Evolutionary conservation across 1,140 invertebrate genomes (phyloP).

Genomic region (Akabosia matsudoensis): DNA sequence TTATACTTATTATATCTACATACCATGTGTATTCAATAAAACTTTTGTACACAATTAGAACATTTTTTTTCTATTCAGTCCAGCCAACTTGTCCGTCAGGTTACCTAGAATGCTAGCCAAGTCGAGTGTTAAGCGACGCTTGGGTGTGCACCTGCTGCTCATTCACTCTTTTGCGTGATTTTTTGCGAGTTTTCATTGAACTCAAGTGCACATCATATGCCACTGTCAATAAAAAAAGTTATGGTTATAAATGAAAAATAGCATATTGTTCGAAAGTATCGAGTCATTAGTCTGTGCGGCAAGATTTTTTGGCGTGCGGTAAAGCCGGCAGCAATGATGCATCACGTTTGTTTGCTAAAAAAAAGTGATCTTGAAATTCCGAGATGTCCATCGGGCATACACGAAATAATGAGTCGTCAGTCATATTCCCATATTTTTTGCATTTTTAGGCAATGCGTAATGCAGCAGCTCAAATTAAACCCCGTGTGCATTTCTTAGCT

Average conservation of each 20-base stretch:
- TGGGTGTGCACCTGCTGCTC: neutral
- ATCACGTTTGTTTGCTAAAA: neutral
- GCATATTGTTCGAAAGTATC: neutral
- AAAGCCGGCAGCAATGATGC: constrained; percentile 4
- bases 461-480: too few relatives aligned
- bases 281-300: neutral
- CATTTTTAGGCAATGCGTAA: neutral
- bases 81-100: too few relatives aligned
- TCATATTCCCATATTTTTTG: neutral
- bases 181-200: neutral
- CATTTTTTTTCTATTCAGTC: too few relatives aligned
- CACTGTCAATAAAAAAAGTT: neutral
- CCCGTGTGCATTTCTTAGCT: too few relatives aligned
- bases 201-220: neutral
- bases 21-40: too few relatives aligned
- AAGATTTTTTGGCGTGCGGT: neutral
- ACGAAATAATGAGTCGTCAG: neutral
- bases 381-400: neutral
- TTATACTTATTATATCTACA: too few relatives aligned
- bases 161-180: too few relatives aligned
- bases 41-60: too few relatives aligned
- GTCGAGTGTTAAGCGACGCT: neutral
- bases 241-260: neutral
- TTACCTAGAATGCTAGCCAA: neutral
- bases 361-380: constrained; percentile 3